Evolutionary conservation across 2,888 invertebrate genomes (phyloP).

Genomic region (Argyra leucocephala): DNA sequence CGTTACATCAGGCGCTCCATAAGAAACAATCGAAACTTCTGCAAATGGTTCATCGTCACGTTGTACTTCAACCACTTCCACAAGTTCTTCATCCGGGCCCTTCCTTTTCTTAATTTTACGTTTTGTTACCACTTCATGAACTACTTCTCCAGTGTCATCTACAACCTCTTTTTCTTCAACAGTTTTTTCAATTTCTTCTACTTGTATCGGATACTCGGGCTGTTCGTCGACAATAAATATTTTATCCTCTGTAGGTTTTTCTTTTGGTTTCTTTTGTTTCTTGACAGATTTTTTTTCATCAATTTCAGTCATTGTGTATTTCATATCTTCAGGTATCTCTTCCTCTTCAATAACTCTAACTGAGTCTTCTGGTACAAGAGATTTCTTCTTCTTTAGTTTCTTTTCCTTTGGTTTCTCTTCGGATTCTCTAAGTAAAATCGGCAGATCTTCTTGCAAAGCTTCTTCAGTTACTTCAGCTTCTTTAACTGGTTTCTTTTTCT

Average conservation of each 20-base stretch:
- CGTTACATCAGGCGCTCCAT: constrained; percentile 28
- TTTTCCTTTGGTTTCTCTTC: not conserved
- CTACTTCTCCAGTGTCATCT: constrained; percentile 24
- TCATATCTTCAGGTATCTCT: constrained; percentile 27
- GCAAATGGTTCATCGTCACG: constrained; percentile 35
- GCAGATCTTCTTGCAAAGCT: constrained; percentile 30
- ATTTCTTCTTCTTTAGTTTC: constrained; percentile 3
- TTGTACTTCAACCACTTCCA: constrained; percentile 35
- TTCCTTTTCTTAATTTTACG: constrained; percentile 34
- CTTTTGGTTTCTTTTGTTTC: constrained; percentile 22
- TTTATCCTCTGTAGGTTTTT: constrained; percentile 18
- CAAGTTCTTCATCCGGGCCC: constrained; percentile 32
- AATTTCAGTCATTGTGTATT: not conserved
- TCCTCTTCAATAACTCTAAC: not conserved
- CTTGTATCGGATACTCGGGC: not conserved
- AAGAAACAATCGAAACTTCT: constrained; percentile 36
- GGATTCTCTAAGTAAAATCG: not conserved
- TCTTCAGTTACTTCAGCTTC: constrained; percentile 34
- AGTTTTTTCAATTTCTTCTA: constrained; percentile 21
- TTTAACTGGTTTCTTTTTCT: constrained; percentile 45
- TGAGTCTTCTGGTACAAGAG: too few species aligned
- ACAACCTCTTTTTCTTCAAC: constrained; percentile 16
- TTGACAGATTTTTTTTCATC: constrained; percentile 17
- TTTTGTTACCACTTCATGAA: constrained; percentile 26
- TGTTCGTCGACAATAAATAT: constrained; percentile 23